These are phyloP conservation scores for Phyllopteryx taeniolatus DNA, from an alignment of 2,113 vertebrate species.

Conservation along the genomic window DNA sequence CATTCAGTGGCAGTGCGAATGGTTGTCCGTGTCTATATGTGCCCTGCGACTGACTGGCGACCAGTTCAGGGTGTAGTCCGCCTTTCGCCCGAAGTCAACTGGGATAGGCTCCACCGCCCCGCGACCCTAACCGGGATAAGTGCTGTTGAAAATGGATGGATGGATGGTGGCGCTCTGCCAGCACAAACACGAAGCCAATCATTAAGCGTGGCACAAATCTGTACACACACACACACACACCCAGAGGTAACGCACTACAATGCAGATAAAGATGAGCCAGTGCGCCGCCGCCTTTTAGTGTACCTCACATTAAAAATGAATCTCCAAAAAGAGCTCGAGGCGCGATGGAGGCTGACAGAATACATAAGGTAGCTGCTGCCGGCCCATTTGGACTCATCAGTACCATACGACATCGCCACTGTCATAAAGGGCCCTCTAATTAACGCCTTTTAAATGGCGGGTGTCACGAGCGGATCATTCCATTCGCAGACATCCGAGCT, in stretches of 20 bases:
- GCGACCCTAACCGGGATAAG: too few relatives aligned
- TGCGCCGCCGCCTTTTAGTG: conserved; percentile 21
- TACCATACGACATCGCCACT: conserved; percentile 20
- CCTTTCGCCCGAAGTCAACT: too few relatives aligned
- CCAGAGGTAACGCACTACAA: conserved; percentile 26
- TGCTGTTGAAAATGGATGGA: too few relatives aligned
- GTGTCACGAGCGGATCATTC: conserved; percentile 44
- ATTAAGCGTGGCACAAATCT: not conserved
- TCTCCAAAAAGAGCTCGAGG: conserved; percentile 17
- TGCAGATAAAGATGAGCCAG: conserved; percentile 35
- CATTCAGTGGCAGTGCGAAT: too few relatives aligned
- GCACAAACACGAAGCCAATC: not conserved
- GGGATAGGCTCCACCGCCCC: too few relatives aligned
- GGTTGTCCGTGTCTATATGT: too few relatives aligned
- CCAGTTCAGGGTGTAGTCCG: too few relatives aligned
- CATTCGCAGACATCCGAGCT: not conserved
- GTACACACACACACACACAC: not conserved
- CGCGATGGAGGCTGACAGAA: conserved; percentile 4
- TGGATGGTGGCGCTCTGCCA: conserved; percentile 3
- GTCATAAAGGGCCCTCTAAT: conserved; percentile 24
- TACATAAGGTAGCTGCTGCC: not conserved
- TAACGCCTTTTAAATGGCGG: conserved; percentile 39
- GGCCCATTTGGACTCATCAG: conserved; percentile 39
- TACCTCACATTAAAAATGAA: conserved; percentile 51
- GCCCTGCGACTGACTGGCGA: too few relatives aligned